Evolutionary conservation across 1,140 invertebrate species (phyloP), one percentile per base, ranked within the genome.

Genomic region (Bombus polaris): DNA sequence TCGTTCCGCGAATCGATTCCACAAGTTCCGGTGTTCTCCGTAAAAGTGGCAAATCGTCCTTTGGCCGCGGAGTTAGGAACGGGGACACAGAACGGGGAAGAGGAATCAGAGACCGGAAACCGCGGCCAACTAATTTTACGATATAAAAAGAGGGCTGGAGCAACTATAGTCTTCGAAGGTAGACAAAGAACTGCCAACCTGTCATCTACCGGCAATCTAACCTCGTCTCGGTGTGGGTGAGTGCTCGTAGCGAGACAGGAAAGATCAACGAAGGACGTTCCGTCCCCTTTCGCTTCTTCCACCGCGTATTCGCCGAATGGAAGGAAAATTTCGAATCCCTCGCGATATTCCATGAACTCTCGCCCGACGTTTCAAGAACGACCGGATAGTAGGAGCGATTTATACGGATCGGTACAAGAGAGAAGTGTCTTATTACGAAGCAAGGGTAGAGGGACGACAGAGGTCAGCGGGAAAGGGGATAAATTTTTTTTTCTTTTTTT

Each of bases 51-150:
- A 89, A 88, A 88, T 89, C 74, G 68, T 88, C 77, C 37, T 74
- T 68, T 73, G 28, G 76, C 83, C 81, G 66, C 59, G 70, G 75
- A 87, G 87, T 87, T 91, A 93, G 92, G 92, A 76, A 93, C 87
- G 90, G 62, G 78, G 75, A 84, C 84, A 59, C 0, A 32, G 32
- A 44, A 35, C 18, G 8, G 83, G 39, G 80, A 79, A 76, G 59
- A 85, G 79, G 86, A 89, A 89, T 92, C 87, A 87, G 88, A 86
- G 91, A 92, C 93, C 93, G 93, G 93, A 94, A 94, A 94, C 92
- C 92, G 91, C 91, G 89, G 75, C 89, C 92, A 94, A 94, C 93
- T 94, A 94, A 94, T 94, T 94, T 93, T 86, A 91, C 91, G 87
- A 91, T 93, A 92, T 93, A 93, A 93, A 93, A 92, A 92, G 87